phyloP scores from a whole-genome alignment of 2,113 vertebrate species.

The Zootoca vivipara region DNA sequence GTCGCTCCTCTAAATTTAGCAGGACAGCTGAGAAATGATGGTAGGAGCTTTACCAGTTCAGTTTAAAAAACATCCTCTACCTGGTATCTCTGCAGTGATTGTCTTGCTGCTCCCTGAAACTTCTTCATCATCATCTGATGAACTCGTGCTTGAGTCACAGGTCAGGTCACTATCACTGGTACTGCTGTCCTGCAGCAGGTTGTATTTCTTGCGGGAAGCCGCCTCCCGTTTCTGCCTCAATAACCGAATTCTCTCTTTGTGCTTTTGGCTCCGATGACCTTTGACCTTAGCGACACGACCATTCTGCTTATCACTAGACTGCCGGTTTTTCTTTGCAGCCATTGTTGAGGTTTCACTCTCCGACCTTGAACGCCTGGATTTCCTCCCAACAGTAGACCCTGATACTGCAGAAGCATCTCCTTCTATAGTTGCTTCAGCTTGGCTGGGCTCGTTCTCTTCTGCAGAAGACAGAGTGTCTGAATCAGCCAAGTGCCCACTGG shows the following conservation, averaged over 20 bases:
- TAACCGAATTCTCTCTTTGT: slow-evolving; percentile 94
- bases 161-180: slow-evolving; percentile 98
- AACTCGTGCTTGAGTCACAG: slow-evolving; percentile 92
- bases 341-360: slow-evolving; percentile 92
- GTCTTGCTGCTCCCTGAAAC: slow-evolving; percentile 95
- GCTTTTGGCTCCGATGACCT: slow-evolving; percentile 94
- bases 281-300: slow-evolving; percentile 87
- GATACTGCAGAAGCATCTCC: slow-evolving; percentile 75
- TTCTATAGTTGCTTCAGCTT: slow-evolving; percentile 66
- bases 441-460: slow-evolving; percentile 82
- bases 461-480: slow-evolving; percentile 94
- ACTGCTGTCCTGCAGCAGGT: slow-evolving; percentile 98
- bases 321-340: slow-evolving; percentile 97
- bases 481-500: slow-evolving; percentile 95
- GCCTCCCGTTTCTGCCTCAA: slow-evolving; percentile 95
- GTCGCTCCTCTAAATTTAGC: slow-evolving; percentile 75
- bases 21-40: slow-evolving; percentile 74
- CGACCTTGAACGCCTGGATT: slow-evolving; percentile 90
- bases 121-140: slow-evolving; percentile 89
- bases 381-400: slow-evolving; percentile 77
- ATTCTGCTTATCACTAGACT: slow-evolving; percentile 90
- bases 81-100: slow-evolving; percentile 97
- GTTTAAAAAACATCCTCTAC: slow-evolving; percentile 88
- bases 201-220: slow-evolving; percentile 94
- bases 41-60: slow-evolving; percentile 74